Evolutionary conservation across 2,797 vertebrate genomes (phyloP), one percentile per base, ranked within the genome.

Genomic region (Natrix natrix): DNA sequence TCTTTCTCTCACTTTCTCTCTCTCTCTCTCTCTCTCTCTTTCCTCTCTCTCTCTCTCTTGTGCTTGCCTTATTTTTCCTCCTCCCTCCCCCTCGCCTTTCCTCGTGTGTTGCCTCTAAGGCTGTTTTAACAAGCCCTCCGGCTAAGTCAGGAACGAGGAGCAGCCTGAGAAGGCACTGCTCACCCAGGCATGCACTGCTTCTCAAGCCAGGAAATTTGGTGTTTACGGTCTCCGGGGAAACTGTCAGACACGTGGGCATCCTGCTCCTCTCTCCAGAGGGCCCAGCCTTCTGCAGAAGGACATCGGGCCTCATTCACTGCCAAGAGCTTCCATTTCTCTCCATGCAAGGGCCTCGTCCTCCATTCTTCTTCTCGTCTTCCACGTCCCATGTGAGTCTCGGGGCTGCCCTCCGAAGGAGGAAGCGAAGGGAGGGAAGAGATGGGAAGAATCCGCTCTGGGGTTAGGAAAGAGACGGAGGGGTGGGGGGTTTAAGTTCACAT

Each of bases 151-250:
- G 74, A 24, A 78, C 0, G 17, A 17, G 14, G 1, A 43, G 37
- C 4, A 24, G 20, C 8, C 24, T 2, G 24, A 24, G 74, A 78
- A 78, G 8, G 17, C 17, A 1, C 22, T 78, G 8, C 24, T 66
- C 17, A 5, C 61, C 4, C 48, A 28, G 88, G 2, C 60, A 3
- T 20, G 43, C 48, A 16, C 14, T 2, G 17, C 78, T 87, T 14
- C 60, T 90, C 52, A 22, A 16, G n/a, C 37, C 4, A 4, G 93
- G 92, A 32, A 55, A 66, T 26, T 0, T 57, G 16, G 57, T 96
- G 96, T 97, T 97, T 96, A 95, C 54, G 0, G 24, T 95, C 92
- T 95, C 96, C 96, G 0, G 3, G 96, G 96, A 95, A 94, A 96
- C 94, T 57, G 93, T 28, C 2, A 20, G 63, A 26, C 94, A 92